Conservation (phyloP, 2,888 invertebrate genomes). For the Abrostola triplasia region DNA sequence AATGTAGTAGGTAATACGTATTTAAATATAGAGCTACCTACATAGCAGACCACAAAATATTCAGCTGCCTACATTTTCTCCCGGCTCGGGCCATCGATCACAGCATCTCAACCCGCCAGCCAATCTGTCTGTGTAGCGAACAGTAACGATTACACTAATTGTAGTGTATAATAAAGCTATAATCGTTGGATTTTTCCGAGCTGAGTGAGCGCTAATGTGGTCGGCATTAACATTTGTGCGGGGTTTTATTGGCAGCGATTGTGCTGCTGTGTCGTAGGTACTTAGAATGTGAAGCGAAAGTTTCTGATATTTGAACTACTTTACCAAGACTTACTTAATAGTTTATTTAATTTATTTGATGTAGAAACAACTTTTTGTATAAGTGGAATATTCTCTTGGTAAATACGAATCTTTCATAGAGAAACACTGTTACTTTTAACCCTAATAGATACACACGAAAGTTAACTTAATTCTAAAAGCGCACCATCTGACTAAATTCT, state of each 20-base stretch:
- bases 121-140: conserved; percentile 54
- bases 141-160: conserved; percentile 70
- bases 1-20: no score
- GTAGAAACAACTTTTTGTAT: no score
- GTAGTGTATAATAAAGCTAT: conserved; percentile 82
- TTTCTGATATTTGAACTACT: not conserved
- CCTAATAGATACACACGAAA: no score
- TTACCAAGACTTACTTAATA: not conserved
- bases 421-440: no score
- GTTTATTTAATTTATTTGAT: not conserved
- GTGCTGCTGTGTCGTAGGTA: not conserved
- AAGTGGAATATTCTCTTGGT: no score
- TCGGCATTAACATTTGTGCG: conserved; percentile 65
- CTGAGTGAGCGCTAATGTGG: conserved; percentile 74
- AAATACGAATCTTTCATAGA: no score
- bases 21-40: no score
- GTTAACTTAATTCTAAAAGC: no score
- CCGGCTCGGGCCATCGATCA: conserved; percentile 4
- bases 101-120: conserved; percentile 6
- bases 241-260: conserved; percentile 21
- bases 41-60: not conserved
- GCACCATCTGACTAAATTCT: no score
- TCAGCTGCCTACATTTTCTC: not conserved
- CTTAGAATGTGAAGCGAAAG: not conserved
- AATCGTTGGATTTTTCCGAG: conserved; percentile 74